A percentile compares a stretch with the other conserved stretches of the same genome.
Evolutionary conservation across 2,113 vertebrate genomes (phyloP).

Genomic region (Pitta sordida): DNA sequence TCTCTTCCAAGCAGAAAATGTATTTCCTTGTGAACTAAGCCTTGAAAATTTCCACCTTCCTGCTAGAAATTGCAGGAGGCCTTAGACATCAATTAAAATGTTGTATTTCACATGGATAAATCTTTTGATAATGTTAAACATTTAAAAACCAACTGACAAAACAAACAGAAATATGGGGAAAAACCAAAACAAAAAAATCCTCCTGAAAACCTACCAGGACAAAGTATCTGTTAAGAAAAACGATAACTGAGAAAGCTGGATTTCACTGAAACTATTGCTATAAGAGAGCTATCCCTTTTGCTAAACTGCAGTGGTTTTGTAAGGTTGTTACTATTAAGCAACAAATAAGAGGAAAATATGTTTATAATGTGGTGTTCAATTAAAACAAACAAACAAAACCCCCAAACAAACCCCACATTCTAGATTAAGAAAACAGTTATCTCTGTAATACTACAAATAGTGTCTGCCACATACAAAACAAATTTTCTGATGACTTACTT

Average conservation of each 20-base stretch:
- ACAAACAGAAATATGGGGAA: no score
- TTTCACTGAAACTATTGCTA: not conserved
- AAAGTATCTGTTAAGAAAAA: not conserved
- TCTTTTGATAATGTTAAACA: not conserved
- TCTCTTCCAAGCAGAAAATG: not conserved
- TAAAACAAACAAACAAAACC: not conserved
- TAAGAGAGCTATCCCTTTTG: not conserved
- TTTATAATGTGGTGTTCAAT: not conserved
- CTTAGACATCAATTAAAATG: not conserved
- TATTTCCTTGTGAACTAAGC: not conserved
- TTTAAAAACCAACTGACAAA: no score
- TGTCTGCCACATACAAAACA: not conserved
- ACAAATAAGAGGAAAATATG: not conserved
- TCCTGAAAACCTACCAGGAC: not conserved
- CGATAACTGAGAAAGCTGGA: not conserved
- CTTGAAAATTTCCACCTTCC: not conserved
- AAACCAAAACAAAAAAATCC: not conserved
- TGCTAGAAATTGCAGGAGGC: not conserved
- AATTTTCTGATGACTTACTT: not conserved
- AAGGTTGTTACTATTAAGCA: not conserved
- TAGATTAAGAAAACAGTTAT: not conserved
- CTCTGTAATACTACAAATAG: not conserved
- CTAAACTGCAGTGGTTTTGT: not conserved
- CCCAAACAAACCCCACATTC: fast-evolving
- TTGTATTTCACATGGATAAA: not conserved